Evolutionary conservation across 2,888 invertebrate species (phyloP), one percentile per base, ranked within the genome.

Genomic region (Aphidius colemani): DNA sequence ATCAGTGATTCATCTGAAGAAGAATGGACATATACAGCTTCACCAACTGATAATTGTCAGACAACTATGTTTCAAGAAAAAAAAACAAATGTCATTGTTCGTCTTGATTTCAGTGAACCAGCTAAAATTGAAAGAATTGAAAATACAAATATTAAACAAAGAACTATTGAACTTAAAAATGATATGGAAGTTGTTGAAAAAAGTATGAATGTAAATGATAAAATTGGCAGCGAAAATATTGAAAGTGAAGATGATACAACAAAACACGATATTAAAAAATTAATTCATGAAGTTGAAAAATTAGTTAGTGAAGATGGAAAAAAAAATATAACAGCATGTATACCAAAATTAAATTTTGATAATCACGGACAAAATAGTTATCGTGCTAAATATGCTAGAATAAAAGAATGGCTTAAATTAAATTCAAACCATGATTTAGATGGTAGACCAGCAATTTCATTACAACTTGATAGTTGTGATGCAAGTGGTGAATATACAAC

Each of bases 401-500:
- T 90, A 67, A 89, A 89, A 75, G 88, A 89, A 78, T 90, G 90
- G 90, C 78, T 90, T 66, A 88, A 87, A 73, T 85, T 88, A 76
- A 85, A 86, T 66, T 75, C 78, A 43, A 69, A 71, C 56, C 71
- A 76, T 53, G 69, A 73, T 61, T 74, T 75, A 65, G 78, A 78
- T 53, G 77, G 70, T 65, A 74, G 71, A 59, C 72, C 74, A 48
- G 68, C 30, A 30, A 30, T 69, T 64, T 74, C 72, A 68, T 83
- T 88, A 85, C 86, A 88, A 56, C 85, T 88, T 63, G 91, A 91
- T 79, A 91, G 90, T 82, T 94, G 94, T 81, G 95, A 95, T 79
- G 95, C 95, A 0, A 95, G 94, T 65, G 93, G 94, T 10, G 95
- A 95, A 83, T 94, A 93, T 71, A 94, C 94, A 51, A 91, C 91